phyloP scores from a whole-genome alignment of 2,888 invertebrate species.

The Metalampra italica region DNA sequence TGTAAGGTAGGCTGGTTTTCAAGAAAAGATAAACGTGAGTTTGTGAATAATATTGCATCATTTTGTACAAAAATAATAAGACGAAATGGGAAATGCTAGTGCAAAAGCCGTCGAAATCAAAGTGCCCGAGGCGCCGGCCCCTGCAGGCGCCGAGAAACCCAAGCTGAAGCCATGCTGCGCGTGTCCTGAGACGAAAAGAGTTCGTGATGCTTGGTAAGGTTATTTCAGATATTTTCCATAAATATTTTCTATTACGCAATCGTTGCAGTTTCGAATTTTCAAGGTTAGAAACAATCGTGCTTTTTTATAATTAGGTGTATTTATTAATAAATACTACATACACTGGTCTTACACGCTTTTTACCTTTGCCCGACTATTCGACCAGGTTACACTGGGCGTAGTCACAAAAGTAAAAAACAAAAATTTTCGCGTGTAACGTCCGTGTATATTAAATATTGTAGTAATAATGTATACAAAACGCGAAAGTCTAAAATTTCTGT shows the following conservation, averaged over 20 bases:
- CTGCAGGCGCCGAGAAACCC: constrained; percentile 78
- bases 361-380: too few relatives aligned
- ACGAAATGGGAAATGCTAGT: constrained; percentile 65
- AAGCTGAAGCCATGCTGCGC: constrained; percentile 97
- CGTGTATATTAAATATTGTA: too few relatives aligned
- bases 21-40: too few relatives aligned
- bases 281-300: not conserved
- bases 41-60: constrained; percentile 3
- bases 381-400: too few relatives aligned
- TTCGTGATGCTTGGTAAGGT: constrained; percentile 92
- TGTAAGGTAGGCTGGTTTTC: too few relatives aligned
- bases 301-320: not conserved
- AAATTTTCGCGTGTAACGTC: too few relatives aligned
- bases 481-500: too few relatives aligned
- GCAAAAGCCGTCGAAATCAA: constrained; percentile 63
- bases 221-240: constrained; percentile 31
- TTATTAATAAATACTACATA: not conserved
- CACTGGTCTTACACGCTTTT: too few relatives aligned
- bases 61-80: not conserved
- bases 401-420: too few relatives aligned
- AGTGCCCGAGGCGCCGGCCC: constrained; percentile 38
- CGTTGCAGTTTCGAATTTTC: not conserved
- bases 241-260: constrained; percentile 76
- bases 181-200: constrained; percentile 96
- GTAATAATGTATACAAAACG: too few relatives aligned